Evolutionary conservation across 2,888 invertebrate genomes (phyloP).

Genomic region (Linyphia triangularis): DNA sequence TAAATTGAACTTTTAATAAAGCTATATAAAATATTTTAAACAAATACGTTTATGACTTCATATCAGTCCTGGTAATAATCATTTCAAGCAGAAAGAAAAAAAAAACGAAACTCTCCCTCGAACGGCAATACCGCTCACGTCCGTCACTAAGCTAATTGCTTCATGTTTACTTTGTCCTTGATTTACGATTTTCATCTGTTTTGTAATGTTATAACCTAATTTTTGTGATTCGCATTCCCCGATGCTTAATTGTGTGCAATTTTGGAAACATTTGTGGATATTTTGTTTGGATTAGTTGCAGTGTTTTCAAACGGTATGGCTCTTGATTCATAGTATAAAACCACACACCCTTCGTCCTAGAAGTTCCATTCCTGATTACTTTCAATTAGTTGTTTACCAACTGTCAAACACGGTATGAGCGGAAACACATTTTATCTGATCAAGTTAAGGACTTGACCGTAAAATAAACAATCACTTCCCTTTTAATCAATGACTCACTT

Average conservation of each 20-base stretch:
- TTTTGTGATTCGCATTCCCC: not conserved
- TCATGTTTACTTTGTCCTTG: constrained; percentile 63
- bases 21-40: too few relatives aligned
- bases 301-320: not conserved
- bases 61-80: too few relatives aligned
- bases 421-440: constrained; percentile 56
- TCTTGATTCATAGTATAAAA: not conserved
- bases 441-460: constrained; percentile 5
- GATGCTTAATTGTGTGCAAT: not conserved
- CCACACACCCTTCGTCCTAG: not conserved
- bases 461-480: constrained; percentile 19
- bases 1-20: not conserved
- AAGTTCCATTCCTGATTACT: not conserved
- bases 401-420: constrained; percentile 1
- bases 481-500: not conserved
- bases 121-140: constrained; percentile 40
- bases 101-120: constrained; percentile 29
- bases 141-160: constrained; percentile 48
- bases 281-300: not conserved
- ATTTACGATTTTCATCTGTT: constrained; percentile 23
- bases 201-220: not conserved
- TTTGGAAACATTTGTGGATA: not conserved
- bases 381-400: not conserved
- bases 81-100: too few relatives aligned
- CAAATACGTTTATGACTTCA: not conserved